Evolutionary conservation across 2,888 invertebrate species (phyloP).

Genomic region (Rhingia campestris): DNA sequence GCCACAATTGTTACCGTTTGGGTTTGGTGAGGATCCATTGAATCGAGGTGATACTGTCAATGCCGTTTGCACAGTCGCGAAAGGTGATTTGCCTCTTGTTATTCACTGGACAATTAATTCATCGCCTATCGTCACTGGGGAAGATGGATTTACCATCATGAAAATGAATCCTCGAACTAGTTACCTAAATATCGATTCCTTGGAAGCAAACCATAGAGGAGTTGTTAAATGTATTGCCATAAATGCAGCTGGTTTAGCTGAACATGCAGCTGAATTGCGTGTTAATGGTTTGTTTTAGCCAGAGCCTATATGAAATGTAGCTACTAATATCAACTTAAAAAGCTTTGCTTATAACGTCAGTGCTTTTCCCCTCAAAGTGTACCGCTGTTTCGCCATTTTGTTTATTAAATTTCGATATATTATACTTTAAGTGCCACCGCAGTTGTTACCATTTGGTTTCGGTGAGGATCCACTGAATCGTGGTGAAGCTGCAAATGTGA

Average conservation of each 20-base stretch:
- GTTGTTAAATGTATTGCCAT: no score
- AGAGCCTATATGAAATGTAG: neutral
- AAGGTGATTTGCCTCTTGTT: no score
- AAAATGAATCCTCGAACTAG: no score
- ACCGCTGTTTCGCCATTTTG: conserved; percentile 58
- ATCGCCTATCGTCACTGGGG: no score
- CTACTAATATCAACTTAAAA: neutral
- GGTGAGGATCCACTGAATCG: conserved; percentile 84
- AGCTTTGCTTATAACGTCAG: conserved; percentile 1
- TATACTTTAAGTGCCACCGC: conserved; percentile 81
- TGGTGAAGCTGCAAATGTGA: conserved; percentile 85
- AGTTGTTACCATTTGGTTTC: conserved; percentile 83
- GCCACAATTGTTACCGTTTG: conserved; percentile 83
- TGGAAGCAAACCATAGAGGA: no score
- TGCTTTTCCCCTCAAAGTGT: conserved; percentile 1
- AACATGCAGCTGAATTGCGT: no score
- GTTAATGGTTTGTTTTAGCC: no score
- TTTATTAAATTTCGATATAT: conserved; percentile 11
- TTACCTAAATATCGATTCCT: no score
- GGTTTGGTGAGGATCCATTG: conserved; percentile 84
- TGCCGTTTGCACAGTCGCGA: no score
- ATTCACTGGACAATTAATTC: no score
- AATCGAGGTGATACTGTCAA: conserved; percentile 78
- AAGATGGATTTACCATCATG: no score
- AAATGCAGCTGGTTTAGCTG: no score